phyloP scores from a whole-genome alignment of 2,113 vertebrate genomes.

The Corythornis vintsioides region DNA sequence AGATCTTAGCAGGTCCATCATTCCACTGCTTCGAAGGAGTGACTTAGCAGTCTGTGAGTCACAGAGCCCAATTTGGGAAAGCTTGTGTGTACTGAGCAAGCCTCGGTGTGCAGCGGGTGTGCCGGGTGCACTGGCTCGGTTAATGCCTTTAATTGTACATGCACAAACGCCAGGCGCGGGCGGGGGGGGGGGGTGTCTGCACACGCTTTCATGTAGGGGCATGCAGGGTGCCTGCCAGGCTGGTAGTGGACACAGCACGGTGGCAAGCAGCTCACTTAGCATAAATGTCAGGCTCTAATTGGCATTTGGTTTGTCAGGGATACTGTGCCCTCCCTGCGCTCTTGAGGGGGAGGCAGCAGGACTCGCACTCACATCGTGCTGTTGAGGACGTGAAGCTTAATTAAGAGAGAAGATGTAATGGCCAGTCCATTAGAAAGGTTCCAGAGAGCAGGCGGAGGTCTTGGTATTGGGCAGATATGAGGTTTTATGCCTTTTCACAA shows the following conservation, averaged over 20 bases:
- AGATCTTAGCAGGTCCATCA: not conserved
- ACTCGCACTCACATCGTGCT: not conserved
- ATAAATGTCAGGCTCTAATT: not conserved
- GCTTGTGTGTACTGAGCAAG: rapidly evolving
- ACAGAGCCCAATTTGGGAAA: not conserved
- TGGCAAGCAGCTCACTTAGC: not conserved
- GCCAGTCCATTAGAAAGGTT: slow-evolving; percentile 20
- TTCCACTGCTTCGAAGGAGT: not conserved
- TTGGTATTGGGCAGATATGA: slow-evolving; percentile 27
- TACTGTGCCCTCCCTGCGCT: not conserved
- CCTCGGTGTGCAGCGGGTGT: not conserved
- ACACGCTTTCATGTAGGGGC: not conserved
- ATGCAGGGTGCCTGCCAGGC: not conserved
- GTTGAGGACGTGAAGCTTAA: not conserved
- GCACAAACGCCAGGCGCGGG: rapidly evolving
- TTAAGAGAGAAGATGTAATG: slow-evolving; percentile 35
- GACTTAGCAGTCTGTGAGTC: not conserved
- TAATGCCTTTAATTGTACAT: not conserved
- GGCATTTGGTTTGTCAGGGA: slow-evolving; percentile 16
- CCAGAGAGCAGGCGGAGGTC: not conserved
- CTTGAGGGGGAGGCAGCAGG: not conserved
- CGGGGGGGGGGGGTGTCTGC: not conserved
- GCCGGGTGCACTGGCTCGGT: rapidly evolving
- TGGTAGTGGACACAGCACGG: rapidly evolving
- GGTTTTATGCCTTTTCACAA: not conserved